These are phyloP conservation scores for Phragmatobia fuliginosa DNA, from an alignment of 2,888 invertebrate genomes.

Conservation along the genomic window DNA sequence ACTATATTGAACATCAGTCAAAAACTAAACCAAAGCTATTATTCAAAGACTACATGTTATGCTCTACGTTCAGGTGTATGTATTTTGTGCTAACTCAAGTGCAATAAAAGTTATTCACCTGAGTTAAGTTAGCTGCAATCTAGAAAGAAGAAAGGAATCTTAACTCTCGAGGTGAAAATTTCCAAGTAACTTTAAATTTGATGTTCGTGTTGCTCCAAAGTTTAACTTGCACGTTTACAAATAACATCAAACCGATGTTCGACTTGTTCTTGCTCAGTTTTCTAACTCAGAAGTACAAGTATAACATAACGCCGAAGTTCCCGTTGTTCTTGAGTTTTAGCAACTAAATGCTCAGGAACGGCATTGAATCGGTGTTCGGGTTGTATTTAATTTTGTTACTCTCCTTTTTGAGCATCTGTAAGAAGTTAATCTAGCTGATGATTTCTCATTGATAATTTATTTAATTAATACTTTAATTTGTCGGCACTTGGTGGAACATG, in stretches of 20 bases:
- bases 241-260: not conserved
- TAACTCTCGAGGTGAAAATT: not conserved
- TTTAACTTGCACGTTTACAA: not conserved
- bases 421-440: no score
- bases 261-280: not conserved
- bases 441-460: no score
- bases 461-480: no score
- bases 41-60: no score
- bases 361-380: not conserved
- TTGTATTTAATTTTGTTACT: not conserved
- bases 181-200: not conserved
- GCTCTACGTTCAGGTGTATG: no score
- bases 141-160: not conserved
- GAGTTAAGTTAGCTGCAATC: not conserved
- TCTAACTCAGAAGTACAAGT: not conserved
- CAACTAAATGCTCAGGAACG: not conserved
- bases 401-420: no score
- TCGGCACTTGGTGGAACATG: no score
- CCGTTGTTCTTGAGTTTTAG: not conserved
- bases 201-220: not conserved
- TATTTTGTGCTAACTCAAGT: not conserved
- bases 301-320: not conserved
- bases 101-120: not conserved
- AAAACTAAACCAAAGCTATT: no score
- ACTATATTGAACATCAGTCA: no score